Evolutionary conservation across 2,888 invertebrate genomes (phyloP).

Genomic region (Drosophila aldrichi): DNA sequence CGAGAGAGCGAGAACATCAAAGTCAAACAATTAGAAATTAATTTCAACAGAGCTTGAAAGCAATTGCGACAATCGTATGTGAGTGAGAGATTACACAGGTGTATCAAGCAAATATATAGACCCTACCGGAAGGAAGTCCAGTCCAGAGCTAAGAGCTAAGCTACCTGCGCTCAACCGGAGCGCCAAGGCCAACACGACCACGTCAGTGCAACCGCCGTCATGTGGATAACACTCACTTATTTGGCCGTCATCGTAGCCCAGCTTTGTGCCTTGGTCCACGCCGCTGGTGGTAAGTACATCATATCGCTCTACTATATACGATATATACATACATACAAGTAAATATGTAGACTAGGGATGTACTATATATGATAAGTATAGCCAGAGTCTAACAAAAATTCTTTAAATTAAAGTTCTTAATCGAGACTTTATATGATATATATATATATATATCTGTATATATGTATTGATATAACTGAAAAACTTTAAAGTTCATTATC

Average conservation of each 20-base stretch:
- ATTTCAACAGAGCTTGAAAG: constrained; percentile 34
- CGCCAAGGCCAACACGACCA: constrained; percentile 30
- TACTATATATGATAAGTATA: no score
- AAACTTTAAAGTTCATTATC: no score
- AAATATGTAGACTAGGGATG: no score
- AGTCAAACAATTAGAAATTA: constrained; percentile 19
- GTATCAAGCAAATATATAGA: constrained; percentile 19
- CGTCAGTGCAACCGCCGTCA: constrained; percentile 77
- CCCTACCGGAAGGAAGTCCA: constrained; percentile 8
- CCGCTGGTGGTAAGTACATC: constrained; percentile 84
- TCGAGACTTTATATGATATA: no score
- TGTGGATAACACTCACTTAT: constrained; percentile 84
- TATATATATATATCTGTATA: no score
- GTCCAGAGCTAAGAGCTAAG: neutral
- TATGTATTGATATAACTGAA: no score
- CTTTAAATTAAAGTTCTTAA: no score
- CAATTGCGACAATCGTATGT: constrained; percentile 57
- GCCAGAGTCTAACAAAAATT: no score
- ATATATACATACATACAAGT: no score
- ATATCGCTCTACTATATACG: neutral
- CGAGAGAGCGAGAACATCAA: neutral
- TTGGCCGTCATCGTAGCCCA: constrained; percentile 85
- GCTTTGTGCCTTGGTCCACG: constrained; percentile 84
- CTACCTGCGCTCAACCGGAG: constrained; percentile 18
- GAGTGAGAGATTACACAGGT: constrained; percentile 44